These are phyloP conservation scores for Strix aluco DNA, from an alignment of 2,113 vertebrate genomes.

Conservation along the genomic window DNA sequence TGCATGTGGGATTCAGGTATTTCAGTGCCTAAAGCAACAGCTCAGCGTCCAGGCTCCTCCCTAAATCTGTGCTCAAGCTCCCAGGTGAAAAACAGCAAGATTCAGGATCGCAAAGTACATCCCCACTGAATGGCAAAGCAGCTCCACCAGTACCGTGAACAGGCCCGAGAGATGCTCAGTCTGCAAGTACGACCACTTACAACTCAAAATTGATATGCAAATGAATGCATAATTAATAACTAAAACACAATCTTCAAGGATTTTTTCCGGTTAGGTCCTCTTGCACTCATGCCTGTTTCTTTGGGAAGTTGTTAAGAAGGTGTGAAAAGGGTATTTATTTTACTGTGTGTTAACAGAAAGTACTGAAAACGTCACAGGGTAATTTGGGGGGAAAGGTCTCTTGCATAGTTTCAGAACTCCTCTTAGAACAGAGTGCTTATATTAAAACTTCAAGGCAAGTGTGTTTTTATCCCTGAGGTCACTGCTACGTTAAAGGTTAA, in stretches of 20 bases:
- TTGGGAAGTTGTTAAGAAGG: not conserved
- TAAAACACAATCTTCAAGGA: not conserved
- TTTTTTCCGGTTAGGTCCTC: not conserved
- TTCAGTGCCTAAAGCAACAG: not conserved
- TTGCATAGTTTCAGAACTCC: not conserved
- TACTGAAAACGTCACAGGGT: rapidly evolving
- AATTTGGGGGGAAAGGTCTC: not conserved
- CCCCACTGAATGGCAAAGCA: not conserved
- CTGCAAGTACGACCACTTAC: rapidly evolving
- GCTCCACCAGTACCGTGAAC: not conserved
- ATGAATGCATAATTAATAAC: not conserved
- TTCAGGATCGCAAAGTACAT: rapidly evolving
- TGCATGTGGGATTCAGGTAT: rapidly evolving
- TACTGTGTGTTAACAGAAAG: not conserved
- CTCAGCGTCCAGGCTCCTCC: not conserved
- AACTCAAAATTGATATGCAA: not conserved
- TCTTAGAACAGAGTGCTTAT: rapidly evolving
- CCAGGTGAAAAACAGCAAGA: not conserved
- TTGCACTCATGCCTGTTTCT: not conserved
- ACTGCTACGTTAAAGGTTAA: not conserved
- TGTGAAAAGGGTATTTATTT: not conserved
- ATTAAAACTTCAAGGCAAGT: not conserved
- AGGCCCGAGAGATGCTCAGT: not conserved
- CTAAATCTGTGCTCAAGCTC: not conserved
- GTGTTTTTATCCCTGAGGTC: not conserved